Evolutionary conservation across 1,140 invertebrate genomes (phyloP), one percentile per base, ranked within the genome.

Genomic region (Drosophila azteca): DNA sequence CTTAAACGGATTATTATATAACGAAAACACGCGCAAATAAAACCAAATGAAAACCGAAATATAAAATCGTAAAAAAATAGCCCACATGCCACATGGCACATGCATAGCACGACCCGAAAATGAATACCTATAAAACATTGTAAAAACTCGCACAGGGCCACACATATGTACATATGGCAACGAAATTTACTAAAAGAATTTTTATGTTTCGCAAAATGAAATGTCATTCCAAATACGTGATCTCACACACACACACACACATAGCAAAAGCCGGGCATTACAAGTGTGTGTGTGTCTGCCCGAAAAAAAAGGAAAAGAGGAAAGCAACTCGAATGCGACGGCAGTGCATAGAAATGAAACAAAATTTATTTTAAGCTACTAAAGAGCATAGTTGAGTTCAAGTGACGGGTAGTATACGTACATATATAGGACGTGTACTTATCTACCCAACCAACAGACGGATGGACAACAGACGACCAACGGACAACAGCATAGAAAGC

Each of bases 331-430:
- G 59, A 58, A 57, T 64, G 54, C 58, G 46, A 67, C 26, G 58
- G 53, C 63, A 60, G 49, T 62, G 72, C 72, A 81, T 67, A 72
- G 72, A 72, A 80, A 64, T 72, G 78, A 81, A 81, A 77, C 73
- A 73, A 73, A 81, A 77, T 81, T 77, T 81, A 73, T 81, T 81
- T 81, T 81, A 81, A 81, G 78, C 79, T 77, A 76, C 62, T 81
- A 81, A 81, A 81, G 79, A 77, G 79, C 78, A 81, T 69, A 77
- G 79, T 73, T 81, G 68, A 81, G 78, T 77, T 81, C 61, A 81
- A 81, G 73, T 81, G 78, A 77, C 62, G 67, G 60, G 72, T 39
- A 5, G 35, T 39, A 4, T 39, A 39, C 11, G 35, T 55, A 39
- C 11, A 11, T 55, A 54, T 60, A 63, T 60, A 50, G 72, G 65